Evolutionary conservation across 2,113 vertebrate genomes (phyloP).

Genomic region (Nannospalax galili): DNA sequence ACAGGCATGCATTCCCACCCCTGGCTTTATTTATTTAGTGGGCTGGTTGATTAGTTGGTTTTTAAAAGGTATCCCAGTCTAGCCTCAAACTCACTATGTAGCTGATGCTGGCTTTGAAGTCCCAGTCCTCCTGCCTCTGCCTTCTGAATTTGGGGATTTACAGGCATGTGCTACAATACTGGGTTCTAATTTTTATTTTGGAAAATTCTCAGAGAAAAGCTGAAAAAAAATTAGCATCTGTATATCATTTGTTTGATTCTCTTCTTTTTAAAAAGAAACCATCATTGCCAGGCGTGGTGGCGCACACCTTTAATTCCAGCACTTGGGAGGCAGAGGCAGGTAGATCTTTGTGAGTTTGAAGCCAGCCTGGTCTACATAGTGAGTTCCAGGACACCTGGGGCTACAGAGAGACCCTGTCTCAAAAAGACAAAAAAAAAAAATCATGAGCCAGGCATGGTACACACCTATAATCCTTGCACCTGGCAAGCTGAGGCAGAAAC

Average conservation of each 20-base stretch:
- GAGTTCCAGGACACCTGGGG: no score
- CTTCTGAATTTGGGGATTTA: background rate
- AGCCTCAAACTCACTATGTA: background rate
- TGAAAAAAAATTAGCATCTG: background rate
- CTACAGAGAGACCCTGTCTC: no score
- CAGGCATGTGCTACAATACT: no score
- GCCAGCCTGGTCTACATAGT: no score
- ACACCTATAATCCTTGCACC: background rate
- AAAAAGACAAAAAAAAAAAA: no score
- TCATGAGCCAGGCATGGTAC: background rate
- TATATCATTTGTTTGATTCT: background rate
- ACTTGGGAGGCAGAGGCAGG: no score
- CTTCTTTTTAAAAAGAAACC: background rate
- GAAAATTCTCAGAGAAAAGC: background rate
- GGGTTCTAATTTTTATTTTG: background rate
- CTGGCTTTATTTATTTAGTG: no score
- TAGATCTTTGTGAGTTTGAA: no score
- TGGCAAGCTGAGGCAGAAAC: background rate
- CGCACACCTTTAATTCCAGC: no score
- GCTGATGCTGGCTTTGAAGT: background rate
- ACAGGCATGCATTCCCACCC: background rate
- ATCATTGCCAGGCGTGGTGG: no score
- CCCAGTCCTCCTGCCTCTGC: no score
- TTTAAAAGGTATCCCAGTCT: background rate
- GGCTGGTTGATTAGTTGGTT: background rate